Evolutionary conservation across 1,140 invertebrate genomes (phyloP).

Genomic region (Mesaphorura yosii): DNA sequence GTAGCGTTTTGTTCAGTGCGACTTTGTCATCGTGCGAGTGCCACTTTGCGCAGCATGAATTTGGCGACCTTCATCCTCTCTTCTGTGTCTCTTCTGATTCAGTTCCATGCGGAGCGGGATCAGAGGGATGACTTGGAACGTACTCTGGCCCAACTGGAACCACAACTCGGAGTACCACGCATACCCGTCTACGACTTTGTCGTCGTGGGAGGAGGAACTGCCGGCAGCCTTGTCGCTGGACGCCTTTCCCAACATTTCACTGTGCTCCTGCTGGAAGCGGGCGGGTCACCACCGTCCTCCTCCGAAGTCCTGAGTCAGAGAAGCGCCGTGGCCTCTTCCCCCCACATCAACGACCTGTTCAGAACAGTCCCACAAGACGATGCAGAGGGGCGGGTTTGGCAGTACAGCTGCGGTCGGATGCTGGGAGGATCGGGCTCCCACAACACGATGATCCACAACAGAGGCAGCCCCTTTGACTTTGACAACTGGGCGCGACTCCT

Average conservation of each 20-base stretch:
- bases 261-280: slow-evolving; percentile 7
- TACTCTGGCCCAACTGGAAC: neutral
- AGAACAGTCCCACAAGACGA: neutral
- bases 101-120: neutral
- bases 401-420: slow-evolving; percentile 1
- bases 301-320: neutral
- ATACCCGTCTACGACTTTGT: neutral
- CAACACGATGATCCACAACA: slow-evolving; percentile 3
- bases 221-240: slow-evolving; percentile 5
- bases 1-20: no score
- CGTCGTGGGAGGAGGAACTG: slow-evolving; percentile 4
- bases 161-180: neutral
- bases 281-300: neutral
- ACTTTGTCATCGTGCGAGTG: no score
- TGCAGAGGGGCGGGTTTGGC: neutral
- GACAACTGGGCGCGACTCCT: slow-evolving; percentile 57
- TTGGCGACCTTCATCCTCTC: neutral
- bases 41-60: no score
- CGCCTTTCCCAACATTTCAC: neutral
- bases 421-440: slow-evolving; percentile 9
- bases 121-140: neutral
- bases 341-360: slow-evolving; percentile 11
- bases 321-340: neutral
- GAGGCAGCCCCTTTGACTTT: slow-evolving; percentile 49
- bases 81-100: neutral